Evolutionary conservation across 2,113 vertebrate species (phyloP).

Genomic region (Drymodes brunneopygia): DNA sequence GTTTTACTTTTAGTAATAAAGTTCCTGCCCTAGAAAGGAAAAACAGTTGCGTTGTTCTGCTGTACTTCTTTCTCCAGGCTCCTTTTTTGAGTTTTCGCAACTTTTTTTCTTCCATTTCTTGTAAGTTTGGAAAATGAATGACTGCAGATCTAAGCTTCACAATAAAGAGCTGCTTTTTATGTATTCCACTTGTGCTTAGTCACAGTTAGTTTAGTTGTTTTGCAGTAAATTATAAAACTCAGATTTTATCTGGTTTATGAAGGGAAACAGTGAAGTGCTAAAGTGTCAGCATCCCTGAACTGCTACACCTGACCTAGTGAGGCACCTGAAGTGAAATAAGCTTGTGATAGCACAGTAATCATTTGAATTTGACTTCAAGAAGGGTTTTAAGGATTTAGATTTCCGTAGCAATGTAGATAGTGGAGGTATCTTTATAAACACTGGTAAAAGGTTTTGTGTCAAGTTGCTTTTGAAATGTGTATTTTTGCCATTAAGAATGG

Average conservation of each 20-base stretch:
- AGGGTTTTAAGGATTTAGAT: background rate
- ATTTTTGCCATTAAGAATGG: background rate
- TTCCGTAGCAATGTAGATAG: background rate
- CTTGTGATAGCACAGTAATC: background rate
- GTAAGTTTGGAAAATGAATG: background rate
- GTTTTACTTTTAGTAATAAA: background rate
- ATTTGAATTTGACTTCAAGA: background rate
- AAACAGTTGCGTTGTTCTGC: background rate
- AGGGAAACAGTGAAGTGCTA: background rate
- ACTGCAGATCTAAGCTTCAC: background rate
- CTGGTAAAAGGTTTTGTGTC: background rate
- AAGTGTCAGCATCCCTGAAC: background rate
- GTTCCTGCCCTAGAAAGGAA: background rate
- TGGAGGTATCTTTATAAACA: background rate
- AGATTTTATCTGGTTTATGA: background rate
- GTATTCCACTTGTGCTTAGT: background rate
- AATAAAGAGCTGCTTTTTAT: background rate
- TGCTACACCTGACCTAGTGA: background rate
- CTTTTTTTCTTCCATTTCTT: background rate
- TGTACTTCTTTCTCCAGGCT: background rate
- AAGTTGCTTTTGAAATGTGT: background rate
- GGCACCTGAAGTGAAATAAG: background rate
- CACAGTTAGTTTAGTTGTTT: background rate
- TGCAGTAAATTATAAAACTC: background rate
- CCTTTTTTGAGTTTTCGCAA: background rate